A percentile compares a stretch with the other conserved stretches of the same genome.
These are phyloP conservation scores for Platorchestia sp. DNA, from an alignment of 1,140 invertebrate genomes.

Conservation along the genomic window DNA sequence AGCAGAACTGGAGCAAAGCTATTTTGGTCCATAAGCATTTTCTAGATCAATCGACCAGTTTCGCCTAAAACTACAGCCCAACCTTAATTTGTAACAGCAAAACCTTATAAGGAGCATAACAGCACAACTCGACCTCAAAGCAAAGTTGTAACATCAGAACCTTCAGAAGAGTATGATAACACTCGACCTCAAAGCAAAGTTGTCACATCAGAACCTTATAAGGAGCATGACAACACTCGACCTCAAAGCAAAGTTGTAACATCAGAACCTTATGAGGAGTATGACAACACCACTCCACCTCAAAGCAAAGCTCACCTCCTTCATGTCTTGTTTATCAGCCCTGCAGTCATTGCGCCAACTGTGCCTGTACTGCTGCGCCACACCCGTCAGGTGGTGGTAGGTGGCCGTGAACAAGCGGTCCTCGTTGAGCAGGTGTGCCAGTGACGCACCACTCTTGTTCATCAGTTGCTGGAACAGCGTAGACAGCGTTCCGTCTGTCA, in stretches of 20 bases:
- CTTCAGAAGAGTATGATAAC: no score
- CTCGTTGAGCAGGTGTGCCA: not conserved
- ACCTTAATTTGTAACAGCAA: no score
- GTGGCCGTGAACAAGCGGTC: not conserved
- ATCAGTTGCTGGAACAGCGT: not conserved
- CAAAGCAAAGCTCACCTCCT: not conserved
- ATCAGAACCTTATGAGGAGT: not conserved
- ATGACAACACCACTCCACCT: not conserved
- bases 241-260: not conserved
- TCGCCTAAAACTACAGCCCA: no score
- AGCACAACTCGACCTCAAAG: no score
- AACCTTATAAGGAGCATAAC: no score
- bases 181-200: no score
- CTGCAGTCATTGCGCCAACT: slow-evolving; percentile 29
- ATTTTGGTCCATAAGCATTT: no score
- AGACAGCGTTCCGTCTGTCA: not conserved
- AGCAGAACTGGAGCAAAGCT: no score
- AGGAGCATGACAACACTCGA: not conserved
- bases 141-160: no score
- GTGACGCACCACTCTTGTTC: not conserved
- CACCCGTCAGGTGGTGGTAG: slow-evolving; percentile 26
- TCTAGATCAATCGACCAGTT: no score
- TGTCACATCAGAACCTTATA: not conserved
- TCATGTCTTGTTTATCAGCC: slow-evolving; percentile 12
- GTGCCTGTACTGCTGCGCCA: slow-evolving; percentile 36